Evolutionary conservation across 2,888 invertebrate genomes (phyloP), one percentile per base, ranked within the genome.

Genomic region (Caenorhabditis virilis): DNA sequence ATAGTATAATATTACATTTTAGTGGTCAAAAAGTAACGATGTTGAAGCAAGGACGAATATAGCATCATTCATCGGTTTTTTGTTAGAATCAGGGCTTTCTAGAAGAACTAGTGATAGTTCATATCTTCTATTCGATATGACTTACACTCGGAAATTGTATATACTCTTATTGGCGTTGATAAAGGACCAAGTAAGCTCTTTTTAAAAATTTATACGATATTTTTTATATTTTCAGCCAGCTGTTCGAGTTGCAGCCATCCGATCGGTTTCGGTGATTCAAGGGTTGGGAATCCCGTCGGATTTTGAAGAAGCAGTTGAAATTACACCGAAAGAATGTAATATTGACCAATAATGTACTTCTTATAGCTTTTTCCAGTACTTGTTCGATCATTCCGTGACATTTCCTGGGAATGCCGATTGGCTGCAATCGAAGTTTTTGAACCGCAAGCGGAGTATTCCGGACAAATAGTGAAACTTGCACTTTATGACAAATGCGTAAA

Each of bases 301-400:
- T 7, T 63, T 57, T 25, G 18, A 33, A 7, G 25, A 33, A 15
- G 30, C 1, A 1, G 0, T 38, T 5, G 30, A 27, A 18, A n/a
- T 5, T 1, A 27, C 41, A 13, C 50, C 57, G 2, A 45, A 25
- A 7, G 45, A 45, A 27, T 7, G 27, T 43, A 20, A 38, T 38
- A 11, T 38, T 11, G 38, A 11, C n/a, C n/a, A n/a, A n/a, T n/a
- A n/a, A n/a, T n/a, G n/a, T n/a, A n/a, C n/a, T n/a, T n/a, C 5
- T 41, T 7, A 7, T 23, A 11, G 41, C 13, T 50, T 38, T 9
- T 45, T 62, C 13, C 62, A 62, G 63, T 63, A 5, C 18, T 63
- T 2, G 22, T 58, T 23, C 35, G 57, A 18, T 57, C 63, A n/a
- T 54, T 49, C 23, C 52, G 53, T 2, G 63, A 63, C 22, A 1